phyloP scores from a whole-genome alignment of 1,140 invertebrate species.

The Metopolophium dirhodum region DNA sequence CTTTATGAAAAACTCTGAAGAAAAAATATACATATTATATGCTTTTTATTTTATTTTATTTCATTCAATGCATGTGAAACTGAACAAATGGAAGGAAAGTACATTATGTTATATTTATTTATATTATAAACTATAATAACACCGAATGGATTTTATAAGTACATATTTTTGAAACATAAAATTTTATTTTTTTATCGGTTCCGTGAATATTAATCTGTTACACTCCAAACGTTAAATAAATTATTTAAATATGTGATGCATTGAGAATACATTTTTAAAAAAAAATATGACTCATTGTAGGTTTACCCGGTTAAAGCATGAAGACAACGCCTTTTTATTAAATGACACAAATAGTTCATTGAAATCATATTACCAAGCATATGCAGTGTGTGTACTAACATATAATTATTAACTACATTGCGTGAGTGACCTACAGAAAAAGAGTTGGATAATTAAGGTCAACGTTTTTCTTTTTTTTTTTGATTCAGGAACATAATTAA shows the following conservation, averaged over 20 bases:
- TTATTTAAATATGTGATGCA: background rate
- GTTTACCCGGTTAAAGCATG: background rate
- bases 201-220: background rate
- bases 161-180: background rate
- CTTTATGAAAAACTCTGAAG: conserved; percentile 23
- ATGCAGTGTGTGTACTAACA: background rate
- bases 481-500: background rate
- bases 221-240: background rate
- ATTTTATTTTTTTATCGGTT: background rate
- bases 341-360: background rate
- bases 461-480: background rate
- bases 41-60: background rate
- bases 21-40: conserved; percentile 13
- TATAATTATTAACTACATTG: background rate
- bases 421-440: background rate
- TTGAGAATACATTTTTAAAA: background rate
- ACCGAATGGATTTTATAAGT: background rate
- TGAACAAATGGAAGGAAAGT: background rate
- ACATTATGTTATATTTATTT: background rate
- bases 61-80: conserved; percentile 9
- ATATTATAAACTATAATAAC: conserved; percentile 6
- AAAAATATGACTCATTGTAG: background rate
- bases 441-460: background rate
- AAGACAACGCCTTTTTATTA: conserved; percentile 14
- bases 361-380: background rate